Evolutionary conservation across 1,140 invertebrate species (phyloP), one percentile per base, ranked within the genome.

Genomic region (Heliconius melpomene): DNA sequence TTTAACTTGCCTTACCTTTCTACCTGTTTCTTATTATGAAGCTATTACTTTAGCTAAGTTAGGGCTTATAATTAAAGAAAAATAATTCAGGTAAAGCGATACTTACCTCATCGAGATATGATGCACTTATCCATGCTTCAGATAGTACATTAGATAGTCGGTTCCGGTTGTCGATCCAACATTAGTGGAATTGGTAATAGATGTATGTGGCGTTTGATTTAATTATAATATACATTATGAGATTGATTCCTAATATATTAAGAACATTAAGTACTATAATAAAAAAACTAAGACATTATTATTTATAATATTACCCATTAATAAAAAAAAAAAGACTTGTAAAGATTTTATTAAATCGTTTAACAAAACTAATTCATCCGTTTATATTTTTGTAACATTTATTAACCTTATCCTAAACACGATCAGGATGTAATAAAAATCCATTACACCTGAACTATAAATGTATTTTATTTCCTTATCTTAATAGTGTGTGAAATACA

Each of bases 401-500:
- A 66, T 50, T 26, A 75, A 70, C 18, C 2, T 16, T 70, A 78
- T 77, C 79, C 36, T 60, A 29, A 60, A 84, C 80, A 81, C 79
- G n/a, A 83, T 77, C 82, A 86, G 89, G 90, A 93, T 86, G 83
- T 88, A 88, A 88, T 90, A 88, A 91, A 91, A 90, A 90, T 86
- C 87, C 89, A 89, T 93, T 92, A 92, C 84, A 88, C 73, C 77
- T 81, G 40, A 36, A 83, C 79, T 85, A 87, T 88, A 88, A 86
- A 86, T 72, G 78, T 85, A 81, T 89, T 92, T 91, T 91, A 92
- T 90, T 86, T 81, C 78, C 87, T 90, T 91, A 93, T 93, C 91
- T 92, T 89, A 94, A 92, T 90, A 88, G 89, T 90, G 88, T 87
- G 87, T 89, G 88, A 86, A 91, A 87, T 86, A 88, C 85, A 84